Conservation (phyloP, 2,113 vertebrate genomes). For the Pygoscelis adeliae region DNA sequence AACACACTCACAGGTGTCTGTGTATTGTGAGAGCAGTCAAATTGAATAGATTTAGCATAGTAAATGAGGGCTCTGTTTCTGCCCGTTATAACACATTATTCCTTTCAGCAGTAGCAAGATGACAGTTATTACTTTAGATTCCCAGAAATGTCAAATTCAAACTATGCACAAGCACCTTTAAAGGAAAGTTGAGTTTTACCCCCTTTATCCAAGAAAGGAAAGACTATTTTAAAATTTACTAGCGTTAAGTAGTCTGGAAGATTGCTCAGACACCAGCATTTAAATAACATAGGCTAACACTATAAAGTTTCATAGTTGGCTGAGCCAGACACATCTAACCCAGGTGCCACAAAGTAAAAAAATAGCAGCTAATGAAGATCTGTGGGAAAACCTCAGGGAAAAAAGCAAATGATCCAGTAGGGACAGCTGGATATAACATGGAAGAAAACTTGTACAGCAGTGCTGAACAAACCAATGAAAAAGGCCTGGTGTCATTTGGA, state of each 20-base stretch:
- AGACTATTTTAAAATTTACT: neutral
- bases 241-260: neutral
- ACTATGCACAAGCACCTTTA: neutral
- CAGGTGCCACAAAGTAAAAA: neutral
- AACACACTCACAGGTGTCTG: neutral
- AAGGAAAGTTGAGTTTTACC: neutral
- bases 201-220: neutral
- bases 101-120: neutral
- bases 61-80: neutral
- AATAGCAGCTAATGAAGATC: neutral
- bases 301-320: neutral
- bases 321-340: neutral
- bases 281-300: neutral
- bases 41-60: neutral
- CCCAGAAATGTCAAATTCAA: neutral
- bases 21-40: neutral
- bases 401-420: neutral
- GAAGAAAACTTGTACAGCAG: neutral
- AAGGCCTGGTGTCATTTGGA: neutral
- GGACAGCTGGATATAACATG: neutral
- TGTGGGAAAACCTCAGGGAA: neutral
- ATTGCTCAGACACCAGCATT: neutral
- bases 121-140: neutral
- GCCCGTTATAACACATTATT: neutral
- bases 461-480: neutral